phyloP scores from a whole-genome alignment of 2,888 invertebrate genomes.

The Elysia crispata region DNA sequence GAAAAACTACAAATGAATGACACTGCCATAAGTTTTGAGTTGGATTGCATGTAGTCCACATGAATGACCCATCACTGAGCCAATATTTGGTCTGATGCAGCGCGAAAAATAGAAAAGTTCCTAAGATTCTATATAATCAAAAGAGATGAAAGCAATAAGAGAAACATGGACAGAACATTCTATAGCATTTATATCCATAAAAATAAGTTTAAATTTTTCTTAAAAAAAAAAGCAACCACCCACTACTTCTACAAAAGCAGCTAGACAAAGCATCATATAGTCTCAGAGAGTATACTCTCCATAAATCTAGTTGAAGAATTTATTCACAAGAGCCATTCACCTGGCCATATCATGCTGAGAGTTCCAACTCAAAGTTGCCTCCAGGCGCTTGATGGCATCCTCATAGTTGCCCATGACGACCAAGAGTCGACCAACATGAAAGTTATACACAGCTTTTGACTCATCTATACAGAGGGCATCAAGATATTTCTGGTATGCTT shows the following conservation, averaged over 20 bases:
- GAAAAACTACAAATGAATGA: background rate
- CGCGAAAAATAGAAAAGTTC: background rate
- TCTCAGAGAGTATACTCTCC: no score
- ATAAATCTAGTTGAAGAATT: no score
- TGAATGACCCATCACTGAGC: background rate
- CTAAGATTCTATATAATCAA: background rate
- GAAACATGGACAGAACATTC: no score
- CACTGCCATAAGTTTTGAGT: background rate
- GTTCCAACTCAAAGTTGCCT: slow-evolving; percentile 74
- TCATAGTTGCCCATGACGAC: slow-evolving; percentile 74
- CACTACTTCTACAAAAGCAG: no score
- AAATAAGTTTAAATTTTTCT: no score
- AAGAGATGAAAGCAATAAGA: no score
- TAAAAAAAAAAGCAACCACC: no score
- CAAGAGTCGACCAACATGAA: slow-evolving; percentile 75
- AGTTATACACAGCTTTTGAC: slow-evolving; percentile 71
- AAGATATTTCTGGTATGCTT: slow-evolving; percentile 75
- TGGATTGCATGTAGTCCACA: background rate
- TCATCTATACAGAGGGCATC: slow-evolving; percentile 75
- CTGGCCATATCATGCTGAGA: slow-evolving; percentile 70
- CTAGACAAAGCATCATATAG: no score
- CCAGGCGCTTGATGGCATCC: slow-evolving; percentile 72
- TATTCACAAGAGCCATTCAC: slow-evolving; percentile 55
- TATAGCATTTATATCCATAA: no score
- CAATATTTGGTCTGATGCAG: background rate